Evolutionary conservation across 1,140 invertebrate species (phyloP).

Genomic region (Parasteatoda tepidariorum): DNA sequence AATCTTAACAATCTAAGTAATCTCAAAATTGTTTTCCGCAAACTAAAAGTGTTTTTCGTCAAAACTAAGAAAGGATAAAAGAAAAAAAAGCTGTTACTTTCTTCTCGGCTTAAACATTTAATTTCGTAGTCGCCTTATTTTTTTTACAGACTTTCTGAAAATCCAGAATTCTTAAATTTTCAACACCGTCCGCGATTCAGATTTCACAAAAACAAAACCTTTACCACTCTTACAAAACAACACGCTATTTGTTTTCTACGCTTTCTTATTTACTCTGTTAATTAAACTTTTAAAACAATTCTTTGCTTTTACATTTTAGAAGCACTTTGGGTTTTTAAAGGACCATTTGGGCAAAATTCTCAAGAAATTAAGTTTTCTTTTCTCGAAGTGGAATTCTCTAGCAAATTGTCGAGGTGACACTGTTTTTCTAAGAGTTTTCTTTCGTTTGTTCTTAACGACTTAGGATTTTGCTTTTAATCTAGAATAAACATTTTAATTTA

Average conservation of each 20-base stretch:
- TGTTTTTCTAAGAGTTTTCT: neutral
- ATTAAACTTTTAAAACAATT: conserved; percentile 42
- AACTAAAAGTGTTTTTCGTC: no score
- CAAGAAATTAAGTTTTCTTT: conserved; percentile 31
- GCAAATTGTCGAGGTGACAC: neutral
- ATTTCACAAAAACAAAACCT: neutral
- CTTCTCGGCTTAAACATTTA: no score
- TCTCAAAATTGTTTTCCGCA: no score
- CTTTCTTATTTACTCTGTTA: conserved; percentile 32
- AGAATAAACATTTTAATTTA: conserved; percentile 39
- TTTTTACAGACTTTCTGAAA: neutral
- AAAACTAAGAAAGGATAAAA: no score
- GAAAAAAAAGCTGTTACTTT: no score
- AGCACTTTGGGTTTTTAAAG: conserved; percentile 23
- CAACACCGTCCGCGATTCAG: neutral
- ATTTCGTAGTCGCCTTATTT: neutral
- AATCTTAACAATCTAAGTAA: no score
- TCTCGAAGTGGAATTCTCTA: neutral
- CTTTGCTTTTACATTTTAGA: neutral
- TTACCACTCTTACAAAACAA: neutral
- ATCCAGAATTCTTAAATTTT: neutral
- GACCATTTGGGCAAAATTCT: conserved; percentile 12
- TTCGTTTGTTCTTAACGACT: neutral
- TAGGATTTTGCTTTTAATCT: conserved; percentile 12
- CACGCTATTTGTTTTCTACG: no score